Percentiles rank a stretch among this genome's conserved stretches.
Evolutionary conservation across 2,888 invertebrate genomes (phyloP).

Genomic region (Latheticus oryzae): DNA sequence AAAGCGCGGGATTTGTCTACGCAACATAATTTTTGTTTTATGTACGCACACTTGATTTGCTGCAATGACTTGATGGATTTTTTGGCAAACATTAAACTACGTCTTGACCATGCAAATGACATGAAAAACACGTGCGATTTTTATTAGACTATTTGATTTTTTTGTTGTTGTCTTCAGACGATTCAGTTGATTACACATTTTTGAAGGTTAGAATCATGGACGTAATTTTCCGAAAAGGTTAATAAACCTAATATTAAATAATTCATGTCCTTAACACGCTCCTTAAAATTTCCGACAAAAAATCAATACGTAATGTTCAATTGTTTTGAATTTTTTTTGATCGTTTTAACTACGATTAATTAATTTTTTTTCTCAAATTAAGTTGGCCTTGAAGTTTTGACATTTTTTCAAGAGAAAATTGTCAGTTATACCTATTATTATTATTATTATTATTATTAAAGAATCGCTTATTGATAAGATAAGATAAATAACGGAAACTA

Average conservation of each 20-base stretch:
- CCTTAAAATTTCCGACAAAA: conserved; percentile 30
- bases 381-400: conserved; percentile 1
- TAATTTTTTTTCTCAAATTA: conserved; percentile 8
- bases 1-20: conserved; percentile 46
- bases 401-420: conserved; percentile 4
- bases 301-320: conserved; percentile 14
- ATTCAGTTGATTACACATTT: too few species aligned
- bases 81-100: not conserved
- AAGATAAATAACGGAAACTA: conserved; percentile 33
- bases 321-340: conserved; percentile 19
- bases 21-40: too few species aligned
- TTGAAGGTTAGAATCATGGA: conserved; percentile 28
- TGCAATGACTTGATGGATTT: not conserved
- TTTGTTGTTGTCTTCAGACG: too few species aligned
- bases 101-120: too few species aligned
- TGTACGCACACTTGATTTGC: conserved; percentile 31
- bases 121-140: too few species aligned
- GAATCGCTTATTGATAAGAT: conserved; percentile 30
- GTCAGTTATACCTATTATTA: too few species aligned
- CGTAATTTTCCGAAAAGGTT: conserved; percentile 35
- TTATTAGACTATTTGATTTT: too few species aligned
- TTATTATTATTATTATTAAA: too few species aligned
- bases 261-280: conserved; percentile 38
- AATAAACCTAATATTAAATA: conserved; percentile 35
- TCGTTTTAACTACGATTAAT: conserved; percentile 5